These are phyloP conservation scores for Eulemur mongoz DNA, from an alignment of 2,797 vertebrate genomes.

Conservation along the genomic window DNA sequence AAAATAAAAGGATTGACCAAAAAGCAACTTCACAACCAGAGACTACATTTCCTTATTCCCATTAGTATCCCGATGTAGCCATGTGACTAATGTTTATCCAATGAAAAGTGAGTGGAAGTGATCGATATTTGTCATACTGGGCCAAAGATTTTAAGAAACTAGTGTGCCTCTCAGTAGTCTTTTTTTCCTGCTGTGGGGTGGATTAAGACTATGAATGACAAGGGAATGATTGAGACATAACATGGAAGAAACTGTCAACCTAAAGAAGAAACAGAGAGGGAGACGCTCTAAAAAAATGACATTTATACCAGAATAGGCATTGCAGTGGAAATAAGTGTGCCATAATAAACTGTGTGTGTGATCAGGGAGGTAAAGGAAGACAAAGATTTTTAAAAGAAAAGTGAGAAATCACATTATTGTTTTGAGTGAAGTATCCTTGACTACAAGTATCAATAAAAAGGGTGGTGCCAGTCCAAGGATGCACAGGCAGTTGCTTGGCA, in stretches of 20 bases:
- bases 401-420: neutral
- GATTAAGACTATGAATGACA: neutral
- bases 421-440: neutral
- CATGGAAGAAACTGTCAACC: neutral
- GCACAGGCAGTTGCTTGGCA: neutral
- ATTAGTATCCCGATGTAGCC: neutral
- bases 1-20: neutral
- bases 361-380: neutral
- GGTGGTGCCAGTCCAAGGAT: neutral
- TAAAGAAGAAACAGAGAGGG: neutral
- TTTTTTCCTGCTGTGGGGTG: neutral
- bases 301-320: neutral
- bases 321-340: neutral
- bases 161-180: neutral
- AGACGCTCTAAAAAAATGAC: neutral
- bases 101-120: neutral
- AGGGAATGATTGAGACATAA: neutral
- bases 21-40: neutral
- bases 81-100: neutral
- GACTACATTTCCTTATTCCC: neutral
- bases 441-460: neutral
- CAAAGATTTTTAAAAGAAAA: neutral
- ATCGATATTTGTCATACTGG: neutral
- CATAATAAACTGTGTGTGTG: neutral
- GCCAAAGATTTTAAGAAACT: neutral